These are phyloP conservation scores for Hemibagrus wyckioides DNA, from an alignment of 2,113 vertebrate genomes.

Conservation along the genomic window DNA sequence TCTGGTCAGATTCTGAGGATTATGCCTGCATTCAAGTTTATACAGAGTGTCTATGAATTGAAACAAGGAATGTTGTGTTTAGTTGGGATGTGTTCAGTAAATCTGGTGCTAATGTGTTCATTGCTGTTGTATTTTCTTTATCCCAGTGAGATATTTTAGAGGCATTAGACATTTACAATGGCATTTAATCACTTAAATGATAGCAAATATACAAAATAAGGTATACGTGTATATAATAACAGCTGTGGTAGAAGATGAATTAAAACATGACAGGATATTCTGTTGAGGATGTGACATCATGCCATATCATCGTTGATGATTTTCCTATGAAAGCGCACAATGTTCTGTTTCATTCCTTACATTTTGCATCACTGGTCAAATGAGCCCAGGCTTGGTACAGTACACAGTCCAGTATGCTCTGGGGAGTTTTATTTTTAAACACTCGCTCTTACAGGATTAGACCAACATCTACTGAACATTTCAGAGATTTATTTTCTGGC, in stretches of 20 bases:
- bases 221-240: background rate
- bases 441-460: conserved; percentile 10
- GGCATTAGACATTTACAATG: background rate
- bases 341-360: background rate
- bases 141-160: no score
- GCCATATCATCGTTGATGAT: background rate
- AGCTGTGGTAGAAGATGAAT: background rate
- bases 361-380: background rate
- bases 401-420: background rate
- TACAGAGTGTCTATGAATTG: background rate
- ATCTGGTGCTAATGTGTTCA: background rate
- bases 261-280: background rate
- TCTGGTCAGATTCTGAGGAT: background rate
- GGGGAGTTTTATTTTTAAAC: conserved; percentile 7
- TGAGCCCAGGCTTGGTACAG: background rate
- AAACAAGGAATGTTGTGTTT: no score
- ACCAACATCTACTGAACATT: conserved; percentile 28
- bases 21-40: background rate
- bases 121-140: background rate
- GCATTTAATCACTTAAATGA: background rate
- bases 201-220: background rate
- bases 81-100: no score
- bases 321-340: background rate
- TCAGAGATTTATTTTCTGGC: conserved; percentile 9
- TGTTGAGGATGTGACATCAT: background rate